Conservation (phyloP, 2,113 vertebrate genomes). For the Lycocorax pyrrhopterus region DNA sequence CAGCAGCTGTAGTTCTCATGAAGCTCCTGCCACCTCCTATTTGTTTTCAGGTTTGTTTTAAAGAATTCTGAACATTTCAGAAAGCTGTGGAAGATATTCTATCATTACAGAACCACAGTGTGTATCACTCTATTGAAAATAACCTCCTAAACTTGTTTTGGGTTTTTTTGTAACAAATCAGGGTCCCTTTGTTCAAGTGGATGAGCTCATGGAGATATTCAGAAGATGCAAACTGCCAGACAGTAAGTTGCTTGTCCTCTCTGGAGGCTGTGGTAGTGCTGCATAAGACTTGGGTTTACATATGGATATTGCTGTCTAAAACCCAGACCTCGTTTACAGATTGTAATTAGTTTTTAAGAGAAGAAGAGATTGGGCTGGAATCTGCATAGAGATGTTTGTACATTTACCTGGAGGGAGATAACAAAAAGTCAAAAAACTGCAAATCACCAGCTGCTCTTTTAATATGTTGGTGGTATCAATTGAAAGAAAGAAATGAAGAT, state of each 20-base stretch:
- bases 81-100: background rate
- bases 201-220: slow-evolving; percentile 95
- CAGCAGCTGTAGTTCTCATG: slow-evolving; percentile 93
- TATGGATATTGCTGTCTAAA: background rate
- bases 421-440: background rate
- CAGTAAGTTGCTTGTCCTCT: slow-evolving; percentile 78
- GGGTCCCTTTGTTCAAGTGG: slow-evolving; percentile 98
- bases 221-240: slow-evolving; percentile 95
- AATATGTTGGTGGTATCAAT: background rate
- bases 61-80: background rate
- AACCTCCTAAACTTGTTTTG: background rate
- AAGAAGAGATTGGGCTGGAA: background rate
- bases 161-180: slow-evolving; percentile 44
- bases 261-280: background rate
- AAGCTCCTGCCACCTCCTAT: slow-evolving; percentile 95
- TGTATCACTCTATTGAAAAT: background rate
- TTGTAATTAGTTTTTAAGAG: background rate
- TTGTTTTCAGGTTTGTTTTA: slow-evolving; percentile 88
- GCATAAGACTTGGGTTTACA: background rate
- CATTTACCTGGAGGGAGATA: background rate
- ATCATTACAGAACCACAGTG: background rate
- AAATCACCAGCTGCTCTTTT: background rate
- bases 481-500: background rate
- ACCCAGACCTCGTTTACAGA: background rate
- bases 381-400: background rate